These are phyloP conservation scores for Atta colombica DNA, from an alignment of 1,140 invertebrate genomes.

Conservation along the genomic window DNA sequence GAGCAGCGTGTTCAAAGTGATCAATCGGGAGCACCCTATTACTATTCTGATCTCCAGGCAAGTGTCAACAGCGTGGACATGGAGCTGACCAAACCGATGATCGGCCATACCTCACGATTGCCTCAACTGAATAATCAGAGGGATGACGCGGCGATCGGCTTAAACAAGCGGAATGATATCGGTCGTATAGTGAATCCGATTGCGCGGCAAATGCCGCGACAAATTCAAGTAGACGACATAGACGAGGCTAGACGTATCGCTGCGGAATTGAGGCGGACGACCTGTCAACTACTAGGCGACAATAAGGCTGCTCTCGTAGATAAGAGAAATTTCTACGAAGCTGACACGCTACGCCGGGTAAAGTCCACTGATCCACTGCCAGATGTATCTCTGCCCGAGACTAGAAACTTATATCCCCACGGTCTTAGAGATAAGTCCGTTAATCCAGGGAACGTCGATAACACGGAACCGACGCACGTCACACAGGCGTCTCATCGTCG, in stretches of 20 bases:
- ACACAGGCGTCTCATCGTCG: constrained; percentile 81
- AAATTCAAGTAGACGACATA: constrained; percentile 81
- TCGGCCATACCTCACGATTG: constrained; percentile 78
- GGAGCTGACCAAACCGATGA: constrained; percentile 75
- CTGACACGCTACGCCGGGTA: constrained; percentile 88
- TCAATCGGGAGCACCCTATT: constrained; percentile 90
- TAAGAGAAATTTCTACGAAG: constrained; percentile 92
- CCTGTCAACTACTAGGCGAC: constrained; percentile 89
- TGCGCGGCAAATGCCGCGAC: constrained; percentile 79
- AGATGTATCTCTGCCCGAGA: constrained; percentile 75
- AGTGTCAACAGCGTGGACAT: constrained; percentile 62
- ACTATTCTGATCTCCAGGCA: constrained; percentile 92
- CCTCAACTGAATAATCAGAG: constrained; percentile 91
- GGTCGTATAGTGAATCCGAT: constrained; percentile 94
- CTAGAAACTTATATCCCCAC: constrained; percentile 87
- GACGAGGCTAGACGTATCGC: constrained; percentile 88
- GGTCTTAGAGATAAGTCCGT: constrained; percentile 84
- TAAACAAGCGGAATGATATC: constrained; percentile 91
- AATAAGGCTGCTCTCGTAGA: constrained; percentile 89
- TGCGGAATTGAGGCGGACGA: constrained; percentile 89
- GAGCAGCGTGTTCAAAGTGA: constrained; percentile 65
- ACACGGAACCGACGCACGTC: not conserved
- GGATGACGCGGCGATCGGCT: constrained; percentile 82
- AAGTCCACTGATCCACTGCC: constrained; percentile 85
- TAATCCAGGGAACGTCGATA: constrained; percentile 52